Conservation (phyloP, 2,113 vertebrate genomes). For the Oxyura jamaicensis region DNA sequence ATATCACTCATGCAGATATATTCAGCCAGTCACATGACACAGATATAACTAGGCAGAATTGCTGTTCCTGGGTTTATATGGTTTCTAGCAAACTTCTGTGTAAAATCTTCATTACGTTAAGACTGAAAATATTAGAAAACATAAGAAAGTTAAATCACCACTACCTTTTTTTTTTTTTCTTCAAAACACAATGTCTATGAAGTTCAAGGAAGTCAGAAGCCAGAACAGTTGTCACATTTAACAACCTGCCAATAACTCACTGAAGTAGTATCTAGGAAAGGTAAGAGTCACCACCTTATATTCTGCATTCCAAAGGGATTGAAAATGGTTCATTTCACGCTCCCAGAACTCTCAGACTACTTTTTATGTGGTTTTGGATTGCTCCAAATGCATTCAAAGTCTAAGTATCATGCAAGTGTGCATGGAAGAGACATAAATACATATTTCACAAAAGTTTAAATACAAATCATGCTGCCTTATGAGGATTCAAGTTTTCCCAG, state of each 20-base stretch:
- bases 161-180: background rate
- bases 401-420: background rate
- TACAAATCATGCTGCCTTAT: background rate
- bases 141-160: background rate
- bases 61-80: background rate
- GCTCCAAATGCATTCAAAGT: background rate
- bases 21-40: background rate
- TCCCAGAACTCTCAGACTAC: background rate
- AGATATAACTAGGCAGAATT: background rate
- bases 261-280: background rate
- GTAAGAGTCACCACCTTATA: background rate
- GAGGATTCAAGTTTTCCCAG: background rate
- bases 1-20: background rate
- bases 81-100: background rate
- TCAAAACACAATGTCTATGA: background rate
- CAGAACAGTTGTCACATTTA: background rate
- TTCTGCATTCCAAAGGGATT: background rate
- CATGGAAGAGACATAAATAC: background rate
- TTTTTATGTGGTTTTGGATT: background rate
- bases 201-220: background rate
- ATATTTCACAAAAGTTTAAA: background rate
- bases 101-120: background rate
- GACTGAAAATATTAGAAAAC: background rate
- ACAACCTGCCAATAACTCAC: background rate
- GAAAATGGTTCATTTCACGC: background rate